Evolutionary conservation across 2,888 invertebrate species (phyloP).

Genomic region (Pseudanteris insignis): DNA sequence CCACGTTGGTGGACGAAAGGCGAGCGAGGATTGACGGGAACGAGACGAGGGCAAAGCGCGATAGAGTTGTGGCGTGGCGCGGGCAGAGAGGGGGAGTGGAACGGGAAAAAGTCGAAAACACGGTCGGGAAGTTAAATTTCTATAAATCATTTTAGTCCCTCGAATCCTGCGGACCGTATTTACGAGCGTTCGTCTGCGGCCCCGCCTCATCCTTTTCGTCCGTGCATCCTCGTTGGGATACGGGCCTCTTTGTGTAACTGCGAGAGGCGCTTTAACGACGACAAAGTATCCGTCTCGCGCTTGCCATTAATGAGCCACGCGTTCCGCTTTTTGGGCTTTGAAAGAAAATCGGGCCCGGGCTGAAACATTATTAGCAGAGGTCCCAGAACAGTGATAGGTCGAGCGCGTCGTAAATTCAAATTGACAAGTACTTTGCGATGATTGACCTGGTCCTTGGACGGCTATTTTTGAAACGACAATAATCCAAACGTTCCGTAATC

Average conservation of each 20-base stretch:
- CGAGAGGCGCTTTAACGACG: constrained; percentile 59
- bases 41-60: constrained; percentile 2
- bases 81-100: too few relatives aligned
- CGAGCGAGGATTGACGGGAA: constrained; percentile 1
- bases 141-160: constrained; percentile 64
- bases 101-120: constrained; percentile 9
- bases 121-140: constrained; percentile 62
- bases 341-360: constrained; percentile 15
- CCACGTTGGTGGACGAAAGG: constrained; percentile 24
- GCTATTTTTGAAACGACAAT: too few relatives aligned
- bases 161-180: constrained; percentile 60
- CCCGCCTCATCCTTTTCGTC: constrained; percentile 51
- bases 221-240: constrained; percentile 34
- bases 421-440: constrained; percentile 41
- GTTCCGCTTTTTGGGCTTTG: constrained; percentile 39
- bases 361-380: constrained; percentile 33
- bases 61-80: too few relatives aligned
- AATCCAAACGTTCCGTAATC: too few relatives aligned
- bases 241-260: constrained; percentile 54
- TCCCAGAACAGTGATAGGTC: constrained; percentile 35
- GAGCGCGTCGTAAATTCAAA: constrained; percentile 35
- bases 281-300: constrained; percentile 56
- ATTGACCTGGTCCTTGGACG: constrained; percentile 35
- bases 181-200: constrained; percentile 55
- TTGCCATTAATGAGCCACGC: constrained; percentile 45